Evolutionary conservation across 2,113 vertebrate species (phyloP), one percentile per base, ranked within the genome.

Genomic region (Vicugna pacos): DNA sequence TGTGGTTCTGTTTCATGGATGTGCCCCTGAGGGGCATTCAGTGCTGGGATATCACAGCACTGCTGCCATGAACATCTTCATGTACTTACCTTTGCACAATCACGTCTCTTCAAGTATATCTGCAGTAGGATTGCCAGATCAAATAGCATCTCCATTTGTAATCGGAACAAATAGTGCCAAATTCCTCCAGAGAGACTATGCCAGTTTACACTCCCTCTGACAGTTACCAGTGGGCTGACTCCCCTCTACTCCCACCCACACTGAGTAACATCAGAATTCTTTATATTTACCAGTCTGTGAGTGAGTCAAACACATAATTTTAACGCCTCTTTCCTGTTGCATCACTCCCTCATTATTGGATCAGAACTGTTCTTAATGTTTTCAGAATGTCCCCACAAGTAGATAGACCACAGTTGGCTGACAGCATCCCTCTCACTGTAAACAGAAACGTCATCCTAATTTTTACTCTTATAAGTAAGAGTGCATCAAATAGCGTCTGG

Each of bases 381-480:
- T 90, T 85, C 60, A 72, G 58, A 26, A 32, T 88, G 28, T 70
- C 24, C 70, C 70, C 17, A 48, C 38, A 73, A 67, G 48, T 79
- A 83, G 70, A 16, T 67, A 20, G 2, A 65, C 64, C 26, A 3
- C 7, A 5, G 58, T 9, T 72, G n/a, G 48, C 67, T 77, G 20
- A 17, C 1, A 48, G 42, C 28, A 28, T 32, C 42, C 10, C 48
- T 22, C 11, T 60, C 48, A 8, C 50, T 30, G 81, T 52, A 91
- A 93, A 56, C 50, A 70, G 56, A 82, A 80, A 65, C 30, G 12
- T 73, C 38, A 19, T 87, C 80, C 26, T 50, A 3, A 38, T 62
- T 93, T 96, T 95, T 42, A 84, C 9, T 81, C 46, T 75, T 38
- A 14, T 11, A 85, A 64, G 35, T 77, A n/a, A 93, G 86, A 69